Base-by-base conservation (phyloP, 2,113 vertebrate genomes). In the Lampris incognitus region DNA sequence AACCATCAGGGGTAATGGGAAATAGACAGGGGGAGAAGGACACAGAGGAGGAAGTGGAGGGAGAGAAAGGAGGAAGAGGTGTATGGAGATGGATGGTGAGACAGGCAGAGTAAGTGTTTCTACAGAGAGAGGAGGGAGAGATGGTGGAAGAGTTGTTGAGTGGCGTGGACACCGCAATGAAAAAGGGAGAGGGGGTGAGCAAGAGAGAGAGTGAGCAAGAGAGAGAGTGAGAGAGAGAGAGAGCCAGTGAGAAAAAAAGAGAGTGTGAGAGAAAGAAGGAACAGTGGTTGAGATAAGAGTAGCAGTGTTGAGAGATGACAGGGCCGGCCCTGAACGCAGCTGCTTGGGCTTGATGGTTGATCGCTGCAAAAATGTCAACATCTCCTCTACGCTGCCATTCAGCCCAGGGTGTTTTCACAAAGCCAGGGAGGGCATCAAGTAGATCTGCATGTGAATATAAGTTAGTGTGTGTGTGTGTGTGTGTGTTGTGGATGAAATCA, bases 331-430 rank as follows among this genome's bases (percentile, higher is more conserved):
- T 89, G 90, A 94, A 90, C 87, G 87, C 78, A 89, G 81, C 90
- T 72, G 84, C 88, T 93, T 66, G 83, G 52, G 90, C 86, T 92
- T 73, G 71, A 96, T 92, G 94, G 91, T 91, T 92, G 90, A 95
- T 72, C 80, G 93, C 91, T 78, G 78, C 75, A 94, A 94, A 93
- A 92, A 95, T 93, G 90, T 93, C 93, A 95, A 92, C 90, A 92
- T 89, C 87, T 92, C 55, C 84, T 88, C 67, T 72, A 82, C 91
- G 87, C 92, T 78, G 79, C 88, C 91, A 80, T 91, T 92, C 85
- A 91, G 87, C 72, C 79, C 36, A 57, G 78, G 61, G 88, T 86
- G 89, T 92, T 90, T 90, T 86, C 55, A 64, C 63, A 78, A 85
- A 61, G 70, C 71, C 63, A n/a, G 69, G 54, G 50, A 85, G 84